phyloP scores from a whole-genome alignment of 1,140 invertebrate species.

The Drosophila suzukii region DNA sequence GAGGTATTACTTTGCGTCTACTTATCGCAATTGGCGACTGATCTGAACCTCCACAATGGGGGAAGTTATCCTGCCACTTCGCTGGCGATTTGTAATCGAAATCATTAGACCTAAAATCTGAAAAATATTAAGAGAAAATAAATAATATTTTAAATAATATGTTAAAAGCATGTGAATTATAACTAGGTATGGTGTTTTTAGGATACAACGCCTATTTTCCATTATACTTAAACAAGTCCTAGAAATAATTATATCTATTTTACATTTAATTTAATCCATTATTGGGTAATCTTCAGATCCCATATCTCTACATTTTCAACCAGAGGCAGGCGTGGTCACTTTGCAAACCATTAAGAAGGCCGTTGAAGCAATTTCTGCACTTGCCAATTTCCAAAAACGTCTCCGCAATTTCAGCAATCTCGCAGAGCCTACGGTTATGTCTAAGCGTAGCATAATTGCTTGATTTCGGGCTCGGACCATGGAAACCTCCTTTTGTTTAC shows the following conservation, averaged over 20 bases:
- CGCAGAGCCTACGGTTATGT: constrained; percentile 4
- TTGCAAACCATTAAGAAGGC: constrained; percentile 13
- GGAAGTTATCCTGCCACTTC: constrained; percentile 39
- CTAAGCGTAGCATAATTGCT: constrained; percentile 44
- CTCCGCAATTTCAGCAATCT: constrained; percentile 13
- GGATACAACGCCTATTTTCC: too few species aligned
- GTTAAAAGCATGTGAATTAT: too few species aligned
- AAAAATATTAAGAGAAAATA: not conserved
- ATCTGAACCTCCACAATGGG: constrained; percentile 42
- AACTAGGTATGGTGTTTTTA: too few species aligned
- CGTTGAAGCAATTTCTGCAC: constrained; percentile 8
- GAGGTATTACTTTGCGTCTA: constrained; percentile 43
- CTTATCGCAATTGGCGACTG: constrained; percentile 65
- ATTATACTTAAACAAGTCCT: too few species aligned
- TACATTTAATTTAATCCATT: not conserved
- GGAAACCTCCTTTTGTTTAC: constrained; percentile 39
- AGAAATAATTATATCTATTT: not conserved
- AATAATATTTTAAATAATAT: too few species aligned
- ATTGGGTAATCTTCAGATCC: not conserved
- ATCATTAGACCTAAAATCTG: constrained; percentile 46
- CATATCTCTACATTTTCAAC: not conserved
- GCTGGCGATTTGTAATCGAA: constrained; percentile 55
- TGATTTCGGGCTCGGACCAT: constrained; percentile 14
- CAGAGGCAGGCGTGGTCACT: not conserved
- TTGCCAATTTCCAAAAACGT: constrained; percentile 15